phyloP scores from a whole-genome alignment of 2,888 invertebrate genomes.

The Ormia ochracea region DNA sequence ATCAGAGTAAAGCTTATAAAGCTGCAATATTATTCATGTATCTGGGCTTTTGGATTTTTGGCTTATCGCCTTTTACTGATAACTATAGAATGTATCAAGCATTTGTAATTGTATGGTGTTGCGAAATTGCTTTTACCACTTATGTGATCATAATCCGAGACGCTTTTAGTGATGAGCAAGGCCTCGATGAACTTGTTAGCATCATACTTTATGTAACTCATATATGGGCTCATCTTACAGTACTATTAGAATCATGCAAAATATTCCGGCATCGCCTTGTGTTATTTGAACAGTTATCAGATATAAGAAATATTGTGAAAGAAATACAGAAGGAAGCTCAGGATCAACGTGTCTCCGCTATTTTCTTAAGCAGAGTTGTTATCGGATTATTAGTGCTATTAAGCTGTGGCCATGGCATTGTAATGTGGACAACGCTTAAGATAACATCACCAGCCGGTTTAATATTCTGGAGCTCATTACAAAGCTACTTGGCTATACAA shows the following conservation, averaged over 20 bases:
- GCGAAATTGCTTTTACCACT: constrained; percentile 22
- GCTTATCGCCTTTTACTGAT: constrained; percentile 43
- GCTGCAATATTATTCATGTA: neutral
- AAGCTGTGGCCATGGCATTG: constrained; percentile 54
- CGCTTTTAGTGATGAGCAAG: constrained; percentile 22
- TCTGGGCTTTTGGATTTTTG: constrained; percentile 56
- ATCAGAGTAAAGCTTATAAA: constrained; percentile 5
- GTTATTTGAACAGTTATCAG: constrained; percentile 55
- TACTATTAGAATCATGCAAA: constrained; percentile 64
- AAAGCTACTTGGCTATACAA: constrained; percentile 67
- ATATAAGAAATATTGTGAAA: constrained; percentile 59
- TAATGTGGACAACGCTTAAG: constrained; percentile 60
- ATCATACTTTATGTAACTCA: constrained; percentile 63
- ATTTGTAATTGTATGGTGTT: constrained; percentile 58
- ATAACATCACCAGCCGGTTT: constrained; percentile 4
- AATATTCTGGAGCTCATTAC: constrained; percentile 63
- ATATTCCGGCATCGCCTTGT: constrained; percentile 50
- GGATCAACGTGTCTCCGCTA: constrained; percentile 11
- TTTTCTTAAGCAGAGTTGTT: constrained; percentile 58
- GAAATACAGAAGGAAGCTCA: constrained; percentile 38
- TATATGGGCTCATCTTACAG: constrained; percentile 65
- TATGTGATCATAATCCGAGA: constrained; percentile 44
- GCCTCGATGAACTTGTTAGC: constrained; percentile 63
- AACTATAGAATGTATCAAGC: constrained; percentile 24
- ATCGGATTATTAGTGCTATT: constrained; percentile 44